phyloP scores from a whole-genome alignment of 2,888 invertebrate species.

The Agrenia bidenticulata region DNA sequence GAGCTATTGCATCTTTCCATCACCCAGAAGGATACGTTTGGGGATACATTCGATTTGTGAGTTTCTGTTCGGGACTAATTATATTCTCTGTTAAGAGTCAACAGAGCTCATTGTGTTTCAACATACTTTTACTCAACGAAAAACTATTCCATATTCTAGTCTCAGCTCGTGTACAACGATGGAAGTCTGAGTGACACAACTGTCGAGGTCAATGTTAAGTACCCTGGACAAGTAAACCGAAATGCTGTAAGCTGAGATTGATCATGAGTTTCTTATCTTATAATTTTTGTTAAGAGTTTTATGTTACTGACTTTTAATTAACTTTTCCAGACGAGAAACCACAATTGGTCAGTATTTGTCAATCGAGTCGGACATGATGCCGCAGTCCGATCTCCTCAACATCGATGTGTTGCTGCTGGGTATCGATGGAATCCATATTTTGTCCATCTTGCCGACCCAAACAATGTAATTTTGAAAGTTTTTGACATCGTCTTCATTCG shows the following conservation, averaged over 20 bases:
- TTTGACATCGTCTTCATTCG: too few species aligned
- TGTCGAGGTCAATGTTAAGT: conserved; percentile 83
- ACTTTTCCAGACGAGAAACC: conserved; percentile 68
- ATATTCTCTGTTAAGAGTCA: neutral
- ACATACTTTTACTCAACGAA: neutral
- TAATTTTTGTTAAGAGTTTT: conserved; percentile 6
- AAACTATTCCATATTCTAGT: conserved; percentile 59
- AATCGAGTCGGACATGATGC: conserved; percentile 91
- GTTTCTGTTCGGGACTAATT: conserved; percentile 36
- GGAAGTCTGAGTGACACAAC: conserved; percentile 84
- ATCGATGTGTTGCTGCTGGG: conserved; percentile 86
- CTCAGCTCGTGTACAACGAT: conserved; percentile 82
- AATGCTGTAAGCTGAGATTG: conserved; percentile 67
- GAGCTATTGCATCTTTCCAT: conserved; percentile 88
- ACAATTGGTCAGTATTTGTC: conserved; percentile 82
- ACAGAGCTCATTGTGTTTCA: conserved; percentile 3
- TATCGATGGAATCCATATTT: conserved; percentile 90
- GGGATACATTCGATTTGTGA: conserved; percentile 81
- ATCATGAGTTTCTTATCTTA: conserved; percentile 31
- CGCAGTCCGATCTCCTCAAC: conserved; percentile 72
- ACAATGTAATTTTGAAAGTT: conserved; percentile 72
- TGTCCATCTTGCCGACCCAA: conserved; percentile 83
- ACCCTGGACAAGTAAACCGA: conserved; percentile 80
- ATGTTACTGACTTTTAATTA: neutral
- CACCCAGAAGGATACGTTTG: conserved; percentile 80